Evolutionary conservation across 2,113 vertebrate genomes (phyloP).

Genomic region (Illadopsis cleaveri): DNA sequence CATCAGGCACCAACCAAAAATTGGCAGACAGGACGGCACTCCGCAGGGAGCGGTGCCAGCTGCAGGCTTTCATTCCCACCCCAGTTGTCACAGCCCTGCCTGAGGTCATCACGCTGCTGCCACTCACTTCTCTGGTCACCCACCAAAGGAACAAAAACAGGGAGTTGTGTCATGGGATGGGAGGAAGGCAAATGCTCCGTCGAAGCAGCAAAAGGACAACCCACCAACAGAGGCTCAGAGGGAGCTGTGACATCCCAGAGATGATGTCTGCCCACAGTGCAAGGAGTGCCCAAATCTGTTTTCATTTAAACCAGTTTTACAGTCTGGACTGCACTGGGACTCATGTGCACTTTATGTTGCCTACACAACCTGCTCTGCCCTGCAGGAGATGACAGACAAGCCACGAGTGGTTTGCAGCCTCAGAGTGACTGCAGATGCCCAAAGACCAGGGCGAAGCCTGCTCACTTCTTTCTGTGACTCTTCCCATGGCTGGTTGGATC

Average conservation of each 20-base stretch:
- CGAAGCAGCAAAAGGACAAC: not conserved
- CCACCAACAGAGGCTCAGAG: not conserved
- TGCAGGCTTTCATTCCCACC: not conserved
- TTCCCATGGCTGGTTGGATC: not conserved
- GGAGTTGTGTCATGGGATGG: not conserved
- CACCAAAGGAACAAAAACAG: fast-evolving
- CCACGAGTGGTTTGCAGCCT: not conserved
- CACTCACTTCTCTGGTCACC: fast-evolving
- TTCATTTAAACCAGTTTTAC: not conserved
- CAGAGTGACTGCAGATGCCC: not conserved
- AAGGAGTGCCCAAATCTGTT: not conserved
- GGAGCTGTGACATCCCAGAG: not conserved
- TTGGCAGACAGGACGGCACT: fast-evolving
- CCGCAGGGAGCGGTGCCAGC: fast-evolving
- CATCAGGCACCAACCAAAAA: fast-evolving
- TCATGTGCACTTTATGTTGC: not conserved
- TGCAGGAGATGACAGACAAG: not conserved
- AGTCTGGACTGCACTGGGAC: not conserved
- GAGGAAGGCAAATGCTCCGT: fast-evolving
- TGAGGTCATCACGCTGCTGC: fast-evolving
- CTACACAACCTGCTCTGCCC: not conserved
- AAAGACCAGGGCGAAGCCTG: not conserved
- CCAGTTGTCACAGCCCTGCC: not conserved
- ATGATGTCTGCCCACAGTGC: not conserved
- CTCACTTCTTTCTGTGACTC: not conserved